phyloP scores from a whole-genome alignment of 1,140 invertebrate species.

The Diorhabda carinulata region DNA sequence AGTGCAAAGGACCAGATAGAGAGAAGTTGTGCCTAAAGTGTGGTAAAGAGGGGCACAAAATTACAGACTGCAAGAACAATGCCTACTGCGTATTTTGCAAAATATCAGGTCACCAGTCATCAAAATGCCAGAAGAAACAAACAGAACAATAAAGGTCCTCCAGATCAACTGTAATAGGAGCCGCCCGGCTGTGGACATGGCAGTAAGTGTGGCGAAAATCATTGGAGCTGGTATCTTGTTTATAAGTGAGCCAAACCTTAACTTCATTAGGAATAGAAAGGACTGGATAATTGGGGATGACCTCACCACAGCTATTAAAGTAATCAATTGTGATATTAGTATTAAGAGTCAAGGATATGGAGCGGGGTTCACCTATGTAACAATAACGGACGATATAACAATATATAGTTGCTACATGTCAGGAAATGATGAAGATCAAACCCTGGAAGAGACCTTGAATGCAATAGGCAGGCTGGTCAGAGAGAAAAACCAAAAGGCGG shows the following conservation, averaged over 20 bases:
- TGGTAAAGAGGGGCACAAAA: constrained; percentile 14
- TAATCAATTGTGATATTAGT: no score
- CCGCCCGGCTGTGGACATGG: neutral
- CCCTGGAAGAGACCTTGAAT: no score
- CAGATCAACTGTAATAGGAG: neutral
- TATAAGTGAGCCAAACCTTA: no score
- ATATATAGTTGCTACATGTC: no score
- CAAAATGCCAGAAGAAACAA: neutral
- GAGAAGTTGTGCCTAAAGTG: constrained; percentile 7
- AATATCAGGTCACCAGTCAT: constrained; percentile 10
- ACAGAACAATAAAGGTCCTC: neutral
- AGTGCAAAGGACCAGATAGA: constrained; percentile 16
- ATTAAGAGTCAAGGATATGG: constrained; percentile 4
- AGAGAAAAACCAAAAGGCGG: no score
- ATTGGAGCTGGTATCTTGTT: neutral
- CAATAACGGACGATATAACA: neutral
- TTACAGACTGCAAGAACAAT: neutral
- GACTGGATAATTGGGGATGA: no score
- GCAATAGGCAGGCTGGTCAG: no score
- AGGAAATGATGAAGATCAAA: no score
- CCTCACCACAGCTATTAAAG: no score
- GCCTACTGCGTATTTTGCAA: constrained; percentile 6
- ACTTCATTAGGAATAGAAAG: no score
- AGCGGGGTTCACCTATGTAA: neutral
- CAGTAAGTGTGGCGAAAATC: neutral